phyloP scores from a whole-genome alignment of 2,797 vertebrate species.

The Thripadectes ignobilis region DNA sequence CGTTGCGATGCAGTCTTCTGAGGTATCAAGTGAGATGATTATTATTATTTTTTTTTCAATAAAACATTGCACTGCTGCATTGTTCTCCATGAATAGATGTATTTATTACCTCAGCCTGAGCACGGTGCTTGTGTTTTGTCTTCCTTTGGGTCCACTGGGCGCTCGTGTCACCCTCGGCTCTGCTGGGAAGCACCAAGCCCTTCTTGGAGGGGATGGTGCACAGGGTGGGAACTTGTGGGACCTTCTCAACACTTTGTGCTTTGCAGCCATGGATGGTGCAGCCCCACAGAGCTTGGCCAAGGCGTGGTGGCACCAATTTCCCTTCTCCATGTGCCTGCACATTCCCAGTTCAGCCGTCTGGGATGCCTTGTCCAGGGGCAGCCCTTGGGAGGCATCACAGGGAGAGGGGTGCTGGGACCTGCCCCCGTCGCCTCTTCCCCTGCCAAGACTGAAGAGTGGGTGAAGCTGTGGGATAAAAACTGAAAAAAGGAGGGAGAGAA shows the following conservation, averaged over 20 bases:
- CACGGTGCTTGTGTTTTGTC: rapidly evolving
- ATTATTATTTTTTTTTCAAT: slow-evolving; percentile 48
- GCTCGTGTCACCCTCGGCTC: background rate
- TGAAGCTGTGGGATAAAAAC: background rate
- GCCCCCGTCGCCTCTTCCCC: background rate
- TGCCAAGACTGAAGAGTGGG: background rate
- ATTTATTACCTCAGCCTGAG: background rate
- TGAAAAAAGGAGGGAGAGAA: background rate
- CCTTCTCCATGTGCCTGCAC: background rate
- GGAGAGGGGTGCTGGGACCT: background rate
- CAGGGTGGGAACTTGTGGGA: rapidly evolving
- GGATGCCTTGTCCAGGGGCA: background rate
- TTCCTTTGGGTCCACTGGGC: background rate
- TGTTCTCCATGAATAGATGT: slow-evolving; percentile 3
- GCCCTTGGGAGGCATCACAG: background rate
- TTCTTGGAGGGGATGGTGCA: rapidly evolving
- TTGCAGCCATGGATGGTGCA: background rate
- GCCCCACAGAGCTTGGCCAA: background rate
- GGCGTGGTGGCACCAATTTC: rapidly evolving
- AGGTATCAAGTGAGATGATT: slow-evolving; percentile 63
- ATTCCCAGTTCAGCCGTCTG: rapidly evolving
- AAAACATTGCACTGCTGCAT: slow-evolving; percentile 71
- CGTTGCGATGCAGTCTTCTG: slow-evolving; percentile 41
- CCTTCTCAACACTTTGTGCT: background rate
- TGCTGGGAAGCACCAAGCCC: background rate